Conservation (phyloP, 2,797 vertebrate species). For the Sciaenops ocellatus region DNA sequence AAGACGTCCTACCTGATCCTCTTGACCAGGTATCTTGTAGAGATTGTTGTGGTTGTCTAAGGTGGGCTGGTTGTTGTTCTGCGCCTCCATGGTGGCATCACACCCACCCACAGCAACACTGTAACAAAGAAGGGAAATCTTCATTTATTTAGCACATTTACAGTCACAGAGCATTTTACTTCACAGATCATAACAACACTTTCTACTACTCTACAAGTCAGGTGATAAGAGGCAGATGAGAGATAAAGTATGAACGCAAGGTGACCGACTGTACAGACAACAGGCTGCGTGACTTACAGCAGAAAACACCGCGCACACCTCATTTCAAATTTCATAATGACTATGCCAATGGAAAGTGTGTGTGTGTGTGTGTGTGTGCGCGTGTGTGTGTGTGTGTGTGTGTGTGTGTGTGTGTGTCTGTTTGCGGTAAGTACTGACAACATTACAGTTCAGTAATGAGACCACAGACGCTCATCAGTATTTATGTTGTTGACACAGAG, state of each 20-base stretch:
- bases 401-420: too few relatives aligned
- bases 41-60: conserved; percentile 89
- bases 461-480: neutral
- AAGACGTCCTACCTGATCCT: conserved; percentile 54
- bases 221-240: neutral
- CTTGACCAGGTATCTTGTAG: conserved; percentile 83
- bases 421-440: neutral
- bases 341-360: neutral
- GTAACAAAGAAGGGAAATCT: conserved; percentile 18
- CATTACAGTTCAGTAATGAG: neutral
- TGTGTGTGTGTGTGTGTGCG: too few relatives aligned
- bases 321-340: neutral
- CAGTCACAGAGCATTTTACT: neutral
- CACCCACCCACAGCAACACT: conserved; percentile 26
- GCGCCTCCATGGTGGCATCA: conserved; percentile 92
- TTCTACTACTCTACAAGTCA: neutral
- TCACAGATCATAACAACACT: neutral
- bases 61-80: conserved; percentile 86
- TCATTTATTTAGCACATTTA: neutral
- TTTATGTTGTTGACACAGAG: neutral
- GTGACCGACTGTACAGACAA: neutral
- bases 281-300: neutral
- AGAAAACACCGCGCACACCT: neutral
- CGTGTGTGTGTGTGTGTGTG: too few relatives aligned
- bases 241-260: neutral